Base-by-base conservation (phyloP, 2,888 invertebrate genomes). In the Latrodectus hesperus region DNA sequence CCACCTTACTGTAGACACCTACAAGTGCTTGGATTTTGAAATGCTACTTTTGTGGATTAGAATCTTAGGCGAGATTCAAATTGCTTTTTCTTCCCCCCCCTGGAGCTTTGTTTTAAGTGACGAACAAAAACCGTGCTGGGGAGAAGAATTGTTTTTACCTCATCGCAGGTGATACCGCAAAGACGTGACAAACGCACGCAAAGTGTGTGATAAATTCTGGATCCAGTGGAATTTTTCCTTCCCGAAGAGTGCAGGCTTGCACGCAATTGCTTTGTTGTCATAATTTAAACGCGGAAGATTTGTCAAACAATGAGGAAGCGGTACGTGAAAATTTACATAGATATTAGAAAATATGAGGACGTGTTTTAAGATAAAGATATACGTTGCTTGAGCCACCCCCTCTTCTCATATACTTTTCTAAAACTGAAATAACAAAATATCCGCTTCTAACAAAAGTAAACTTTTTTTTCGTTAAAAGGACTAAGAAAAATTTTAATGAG, bases 401-500 rank as follows among this genome's bases (percentile, higher is more conserved):
- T 6, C 6, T 38, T 6, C 38, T 6, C 38, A 55, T 38, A 70
- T 55, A 12, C 38, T 38, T 68, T 53, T 68, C 67, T 12, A 67
- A 67, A n/a, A 68, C 16, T 26, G 38, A 75, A 49, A 14, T 22
- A 55, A 55, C 60, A 52, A 49, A 76, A 83, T 76, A 14, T 51
- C 17, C 14, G 67, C 64, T 77, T 77, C 51, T 38, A 38, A 38
- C 38, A 38, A 38, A 38, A 38, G 38, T 38, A 38, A 38, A 38
- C 38, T 38, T 38, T 70, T 38, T 71, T 83, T 75, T 67, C 65
- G 26, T 83, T 60, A 75, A 83, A 22, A 70, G 51, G 76, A 77
- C 71, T 76, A 76, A 49, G 22, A 52, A 76, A 82, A 76, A 51
- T 83, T 83, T 83, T 83, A 83, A 83, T 83, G 76, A 83, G 71